Base-by-base conservation (phyloP, 2,797 vertebrate genomes). In the Sebastes itinus region DNA sequence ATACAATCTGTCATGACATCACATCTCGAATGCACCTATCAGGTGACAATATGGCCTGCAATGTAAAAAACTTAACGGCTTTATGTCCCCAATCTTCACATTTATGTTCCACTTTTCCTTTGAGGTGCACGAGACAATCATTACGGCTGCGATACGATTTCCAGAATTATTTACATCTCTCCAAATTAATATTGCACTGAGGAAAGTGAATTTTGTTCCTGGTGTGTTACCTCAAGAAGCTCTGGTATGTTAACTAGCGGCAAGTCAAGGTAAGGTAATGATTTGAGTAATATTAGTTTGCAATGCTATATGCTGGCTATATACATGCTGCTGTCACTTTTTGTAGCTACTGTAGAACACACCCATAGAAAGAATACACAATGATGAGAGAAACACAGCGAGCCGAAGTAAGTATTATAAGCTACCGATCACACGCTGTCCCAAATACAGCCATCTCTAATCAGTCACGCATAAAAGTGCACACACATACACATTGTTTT, bases 401-500 rank as follows among this genome's bases (percentile, higher is more conserved):
- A 46, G 16, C n/a, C 25, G 1, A 65, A 32, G 10, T 30, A 58
- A 54, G 32, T 7, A 63, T 33, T 42, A 27, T n/a, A 18, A 77
- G 64, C 54, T 28, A 58, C 49, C 7, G 33, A 60, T 60, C 54
- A 69, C 46, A 59, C 6, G 30, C 33, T 75, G 65, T 70, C 76
- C 83, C 54, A 87, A 88, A 84, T 35, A 55, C 49, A 68, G n/a
- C 14, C 25, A 58, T 75, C 71, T 79, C 30, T 75, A 86, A 85
- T 88, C 82, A 80, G 70, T 55, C 46, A 42, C 6, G n/a, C 38
- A 68, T 28, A 30, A 63, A 58, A 67, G 42, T 65, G 33, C 59
- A 61, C 68, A 61, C 68, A 84, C 60, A 79, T 58, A 49, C 87
- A 74, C 66, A 81, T 84, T 89, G 85, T 90, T 82, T 88, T 84